Conservation (phyloP, 2,888 invertebrate genomes). For the Oxycera nigricornis region DNA sequence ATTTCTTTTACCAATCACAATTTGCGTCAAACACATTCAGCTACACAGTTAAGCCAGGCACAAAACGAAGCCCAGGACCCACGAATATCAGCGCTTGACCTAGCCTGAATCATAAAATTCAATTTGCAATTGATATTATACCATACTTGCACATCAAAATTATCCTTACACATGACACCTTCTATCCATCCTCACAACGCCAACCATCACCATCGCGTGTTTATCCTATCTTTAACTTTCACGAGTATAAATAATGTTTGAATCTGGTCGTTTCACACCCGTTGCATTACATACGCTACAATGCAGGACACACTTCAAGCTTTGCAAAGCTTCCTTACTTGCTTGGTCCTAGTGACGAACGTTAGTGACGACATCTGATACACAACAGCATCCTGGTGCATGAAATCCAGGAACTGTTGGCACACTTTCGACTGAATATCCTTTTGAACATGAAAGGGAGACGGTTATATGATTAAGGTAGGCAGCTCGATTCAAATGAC, state of each 20-base stretch:
- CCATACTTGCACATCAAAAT: not conserved
- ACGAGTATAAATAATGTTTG: conserved; percentile 25
- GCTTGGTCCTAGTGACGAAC: too few species aligned
- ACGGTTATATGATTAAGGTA: not conserved
- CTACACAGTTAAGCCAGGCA: not conserved
- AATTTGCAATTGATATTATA: conserved; percentile 7
- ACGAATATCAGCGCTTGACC: conserved; percentile 2
- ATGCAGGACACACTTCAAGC: not conserved
- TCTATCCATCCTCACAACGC: not conserved
- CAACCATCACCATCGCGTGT: not conserved
- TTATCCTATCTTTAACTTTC: conserved; percentile 1
- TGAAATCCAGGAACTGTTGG: not conserved
- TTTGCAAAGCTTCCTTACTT: not conserved
- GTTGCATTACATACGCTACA: not conserved
- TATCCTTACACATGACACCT: not conserved
- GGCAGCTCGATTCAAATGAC: not conserved
- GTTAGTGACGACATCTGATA: not conserved
- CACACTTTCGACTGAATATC: not conserved
- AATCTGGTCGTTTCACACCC: not conserved
- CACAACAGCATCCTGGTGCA: not conserved
- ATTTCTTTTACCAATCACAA: not conserved
- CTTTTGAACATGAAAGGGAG: not conserved
- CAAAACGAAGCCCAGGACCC: not conserved
- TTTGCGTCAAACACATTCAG: not conserved
- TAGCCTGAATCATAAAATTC: conserved; percentile 15